Percentiles rank a stretch among this genome's conserved stretches.
Conservation (phyloP, 92 coral and sea anemone genomes). For the Palythoa grandis region DNA sequence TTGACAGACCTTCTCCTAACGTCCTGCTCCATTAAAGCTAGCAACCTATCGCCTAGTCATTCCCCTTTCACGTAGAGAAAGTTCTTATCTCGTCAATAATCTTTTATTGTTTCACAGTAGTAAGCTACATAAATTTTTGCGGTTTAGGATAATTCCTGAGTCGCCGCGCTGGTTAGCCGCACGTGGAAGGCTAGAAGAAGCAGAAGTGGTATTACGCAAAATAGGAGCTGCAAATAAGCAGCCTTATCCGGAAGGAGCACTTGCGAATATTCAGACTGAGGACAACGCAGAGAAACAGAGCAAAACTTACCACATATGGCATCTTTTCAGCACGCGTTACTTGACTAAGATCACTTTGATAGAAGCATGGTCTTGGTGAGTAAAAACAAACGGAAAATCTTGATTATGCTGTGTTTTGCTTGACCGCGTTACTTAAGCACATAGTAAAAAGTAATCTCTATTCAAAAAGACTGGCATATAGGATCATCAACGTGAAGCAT, state of each 20-base stretch:
- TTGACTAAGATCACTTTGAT: slow-evolving; percentile 85
- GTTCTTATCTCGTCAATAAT: too few species aligned
- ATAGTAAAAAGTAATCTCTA: too few species aligned
- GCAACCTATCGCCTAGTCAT: too few species aligned
- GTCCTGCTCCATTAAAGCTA: too few species aligned
- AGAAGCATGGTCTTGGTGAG: slow-evolving; percentile 97
- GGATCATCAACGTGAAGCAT: too few species aligned
- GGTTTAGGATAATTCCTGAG: slow-evolving; percentile 77
- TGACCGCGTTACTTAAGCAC: too few species aligned
- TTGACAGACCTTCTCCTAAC: too few species aligned
- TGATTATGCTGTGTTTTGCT: too few species aligned
- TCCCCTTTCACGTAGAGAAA: too few species aligned
- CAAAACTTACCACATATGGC: slow-evolving; percentile 90
- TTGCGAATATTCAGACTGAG: slow-evolving; percentile 53
- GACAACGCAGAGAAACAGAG: slow-evolving; percentile 43
- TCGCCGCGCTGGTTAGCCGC: slow-evolving; percentile 99
- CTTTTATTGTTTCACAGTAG: too few species aligned
- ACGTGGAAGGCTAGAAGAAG: slow-evolving; percentile 86
- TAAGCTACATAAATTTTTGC: too few species aligned
- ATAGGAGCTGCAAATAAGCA: slow-evolving; percentile 71
- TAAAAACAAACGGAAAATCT: background rate
- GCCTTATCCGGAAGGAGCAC: slow-evolving; percentile 67
- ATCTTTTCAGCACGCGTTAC: slow-evolving; percentile 86
- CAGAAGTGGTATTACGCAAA: slow-evolving; percentile 72
- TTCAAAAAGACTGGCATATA: too few species aligned